These are phyloP conservation scores for Archocentrus centrarchus DNA, from an alignment of 2,113 vertebrate species.

Conservation along the genomic window DNA sequence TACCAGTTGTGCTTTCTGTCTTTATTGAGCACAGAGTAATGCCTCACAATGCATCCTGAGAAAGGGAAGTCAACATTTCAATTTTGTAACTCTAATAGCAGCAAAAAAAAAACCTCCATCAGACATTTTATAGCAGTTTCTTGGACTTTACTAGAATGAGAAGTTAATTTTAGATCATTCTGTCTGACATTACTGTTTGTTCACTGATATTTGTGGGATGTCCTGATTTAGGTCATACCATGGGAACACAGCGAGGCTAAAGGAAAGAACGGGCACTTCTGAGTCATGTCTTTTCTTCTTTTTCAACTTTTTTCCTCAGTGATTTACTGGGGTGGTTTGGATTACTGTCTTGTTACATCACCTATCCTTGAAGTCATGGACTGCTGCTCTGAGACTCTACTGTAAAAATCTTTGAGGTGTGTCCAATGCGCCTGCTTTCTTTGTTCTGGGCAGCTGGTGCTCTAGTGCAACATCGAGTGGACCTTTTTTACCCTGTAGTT, in stretches of 20 bases:
- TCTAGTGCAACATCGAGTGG: not conserved
- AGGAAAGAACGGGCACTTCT: not conserved
- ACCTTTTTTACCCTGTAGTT: not conserved
- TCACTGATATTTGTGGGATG: not conserved
- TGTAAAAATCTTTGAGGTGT: not conserved
- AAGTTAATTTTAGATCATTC: not conserved
- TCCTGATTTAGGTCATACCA: not conserved
- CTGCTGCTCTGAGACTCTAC: not conserved
- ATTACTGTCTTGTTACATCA: constrained; percentile 5
- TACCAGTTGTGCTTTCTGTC: not conserved
- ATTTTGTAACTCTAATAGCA: not conserved
- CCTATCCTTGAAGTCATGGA: not conserved
- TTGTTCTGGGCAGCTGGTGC: not conserved
- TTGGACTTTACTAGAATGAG: constrained; percentile 7
- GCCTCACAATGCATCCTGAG: not conserved
- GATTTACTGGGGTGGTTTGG: not conserved
- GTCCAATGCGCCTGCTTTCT: too few relatives aligned
- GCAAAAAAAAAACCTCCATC: not conserved
- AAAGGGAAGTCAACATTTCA: not conserved
- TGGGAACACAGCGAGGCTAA: not conserved
- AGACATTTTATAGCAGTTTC: not conserved
- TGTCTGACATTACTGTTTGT: not conserved
- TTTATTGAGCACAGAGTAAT: not conserved
- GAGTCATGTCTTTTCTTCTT: not conserved
- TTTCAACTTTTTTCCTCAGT: not conserved